Percentiles rank a stretch among this genome's conserved stretches.
phyloP scores from a whole-genome alignment of 2,888 invertebrate species.

The Pseudoips prasinana region DNA sequence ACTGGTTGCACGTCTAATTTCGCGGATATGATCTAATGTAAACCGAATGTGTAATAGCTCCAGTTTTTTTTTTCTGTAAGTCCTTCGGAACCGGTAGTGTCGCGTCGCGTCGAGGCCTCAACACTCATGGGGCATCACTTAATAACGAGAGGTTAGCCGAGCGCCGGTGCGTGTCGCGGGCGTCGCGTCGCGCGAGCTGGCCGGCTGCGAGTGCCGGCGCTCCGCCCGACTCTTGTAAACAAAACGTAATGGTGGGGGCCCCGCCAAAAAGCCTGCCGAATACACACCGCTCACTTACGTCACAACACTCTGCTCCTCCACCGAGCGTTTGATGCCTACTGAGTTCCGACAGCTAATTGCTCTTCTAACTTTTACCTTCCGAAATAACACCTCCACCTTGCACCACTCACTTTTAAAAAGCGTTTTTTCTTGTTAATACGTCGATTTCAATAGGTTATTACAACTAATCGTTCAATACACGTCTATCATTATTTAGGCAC shows the following conservation, averaged over 20 bases:
- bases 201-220: conserved; percentile 74
- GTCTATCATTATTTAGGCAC: no score
- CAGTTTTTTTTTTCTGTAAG: conserved; percentile 40
- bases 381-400: conserved; percentile 25
- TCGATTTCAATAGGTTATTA: no score
- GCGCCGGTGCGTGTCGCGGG: conserved; percentile 44
- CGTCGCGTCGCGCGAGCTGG: conserved; percentile 67
- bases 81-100: conserved; percentile 38
- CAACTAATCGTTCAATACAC: no score
- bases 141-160: conserved; percentile 41
- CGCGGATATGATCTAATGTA: conserved; percentile 37
- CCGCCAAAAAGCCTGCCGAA: conserved; percentile 75
- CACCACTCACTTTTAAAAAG: no score
- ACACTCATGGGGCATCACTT: conserved; percentile 49
- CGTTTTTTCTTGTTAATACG: no score
- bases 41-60: conserved; percentile 33
- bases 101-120: conserved; percentile 35
- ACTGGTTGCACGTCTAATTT: conserved; percentile 49
- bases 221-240: conserved; percentile 73
- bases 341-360: conserved; percentile 25
- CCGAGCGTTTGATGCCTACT: conserved; percentile 40
- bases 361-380: conserved; percentile 27
- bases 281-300: conserved; percentile 71
- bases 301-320: conserved; percentile 46
- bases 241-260: conserved; percentile 77